Percentiles rank a stretch among this genome's conserved stretches.
phyloP scores from a whole-genome alignment of 2,113 vertebrate species.

The Chloropsis hardwickii region DNA sequence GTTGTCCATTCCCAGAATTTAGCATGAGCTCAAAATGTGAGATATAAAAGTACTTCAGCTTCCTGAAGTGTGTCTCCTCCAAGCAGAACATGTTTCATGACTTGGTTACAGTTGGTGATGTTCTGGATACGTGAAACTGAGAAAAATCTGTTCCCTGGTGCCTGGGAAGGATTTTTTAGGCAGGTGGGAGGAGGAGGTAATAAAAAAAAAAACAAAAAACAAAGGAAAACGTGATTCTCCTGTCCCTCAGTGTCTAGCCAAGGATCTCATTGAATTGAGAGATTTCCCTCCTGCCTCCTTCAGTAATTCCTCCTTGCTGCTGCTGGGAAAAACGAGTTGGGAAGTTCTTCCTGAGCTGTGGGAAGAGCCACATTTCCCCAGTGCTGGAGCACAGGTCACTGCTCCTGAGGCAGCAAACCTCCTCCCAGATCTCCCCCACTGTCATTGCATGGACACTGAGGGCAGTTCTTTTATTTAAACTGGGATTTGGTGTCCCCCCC shows the following conservation, averaged over 20 bases:
- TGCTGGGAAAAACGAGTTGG: background rate
- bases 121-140: background rate
- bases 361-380: background rate
- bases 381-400: background rate
- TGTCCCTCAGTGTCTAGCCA: background rate
- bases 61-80: background rate
- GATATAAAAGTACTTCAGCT: background rate
- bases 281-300: background rate
- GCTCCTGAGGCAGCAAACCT: background rate
- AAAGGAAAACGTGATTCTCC: background rate
- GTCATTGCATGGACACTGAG: background rate
- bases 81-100: background rate
- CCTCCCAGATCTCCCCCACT: background rate
- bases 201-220: background rate
- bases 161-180: background rate
- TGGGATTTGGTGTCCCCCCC: background rate
- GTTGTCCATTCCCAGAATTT: background rate
- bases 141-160: slow-evolving; percentile 16
- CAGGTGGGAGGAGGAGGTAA: background rate
- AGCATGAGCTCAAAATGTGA: background rate
- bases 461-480: background rate
- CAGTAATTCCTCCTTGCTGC: background rate
- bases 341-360: background rate
- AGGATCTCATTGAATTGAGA: background rate
- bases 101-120: background rate